Conservation (phyloP, 2,113 vertebrate species). For the Ceyx cyanopectus region DNA sequence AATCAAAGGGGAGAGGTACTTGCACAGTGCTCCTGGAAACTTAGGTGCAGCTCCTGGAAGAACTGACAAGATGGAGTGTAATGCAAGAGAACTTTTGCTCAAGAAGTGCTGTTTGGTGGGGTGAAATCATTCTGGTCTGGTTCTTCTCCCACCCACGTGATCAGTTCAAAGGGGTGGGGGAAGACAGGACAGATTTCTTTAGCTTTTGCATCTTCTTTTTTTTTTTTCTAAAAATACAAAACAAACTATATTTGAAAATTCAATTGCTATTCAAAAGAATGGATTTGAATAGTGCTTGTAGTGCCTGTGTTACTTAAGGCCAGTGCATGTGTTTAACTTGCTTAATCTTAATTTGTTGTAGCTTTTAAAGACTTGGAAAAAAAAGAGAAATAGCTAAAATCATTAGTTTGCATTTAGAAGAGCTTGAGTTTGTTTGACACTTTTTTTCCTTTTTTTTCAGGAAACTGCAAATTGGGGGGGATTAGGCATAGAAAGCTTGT, state of each 20-base stretch:
- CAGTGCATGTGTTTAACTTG: slow-evolving; percentile 53
- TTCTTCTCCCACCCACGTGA: not conserved
- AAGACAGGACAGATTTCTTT: not conserved
- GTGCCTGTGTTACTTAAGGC: slow-evolving; percentile 30
- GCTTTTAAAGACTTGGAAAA: slow-evolving; percentile 21
- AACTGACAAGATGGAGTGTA: not conserved
- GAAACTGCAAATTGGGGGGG: slow-evolving; percentile 42
- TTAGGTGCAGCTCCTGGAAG: not conserved
- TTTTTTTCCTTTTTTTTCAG: not conserved
- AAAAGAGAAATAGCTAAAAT: slow-evolving; percentile 1
- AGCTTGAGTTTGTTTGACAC: slow-evolving; percentile 8
- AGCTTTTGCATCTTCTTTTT: not conserved
- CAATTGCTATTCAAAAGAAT: not conserved
- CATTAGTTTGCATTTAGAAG: slow-evolving; percentile 34
- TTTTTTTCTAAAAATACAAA: not conserved
- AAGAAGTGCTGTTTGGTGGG: not conserved
- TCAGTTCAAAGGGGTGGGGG: not conserved
- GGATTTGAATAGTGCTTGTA: slow-evolving; percentile 22
- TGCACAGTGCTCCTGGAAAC: not conserved
- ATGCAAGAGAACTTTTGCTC: not conserved
- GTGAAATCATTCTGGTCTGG: not conserved
- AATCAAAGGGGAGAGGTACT: not conserved
- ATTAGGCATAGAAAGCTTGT: slow-evolving; percentile 39
- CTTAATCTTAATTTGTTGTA: slow-evolving; percentile 48
- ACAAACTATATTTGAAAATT: not conserved